Evolutionary conservation across 2,888 invertebrate species (phyloP).

Genomic region (Tipula vernalis): DNA sequence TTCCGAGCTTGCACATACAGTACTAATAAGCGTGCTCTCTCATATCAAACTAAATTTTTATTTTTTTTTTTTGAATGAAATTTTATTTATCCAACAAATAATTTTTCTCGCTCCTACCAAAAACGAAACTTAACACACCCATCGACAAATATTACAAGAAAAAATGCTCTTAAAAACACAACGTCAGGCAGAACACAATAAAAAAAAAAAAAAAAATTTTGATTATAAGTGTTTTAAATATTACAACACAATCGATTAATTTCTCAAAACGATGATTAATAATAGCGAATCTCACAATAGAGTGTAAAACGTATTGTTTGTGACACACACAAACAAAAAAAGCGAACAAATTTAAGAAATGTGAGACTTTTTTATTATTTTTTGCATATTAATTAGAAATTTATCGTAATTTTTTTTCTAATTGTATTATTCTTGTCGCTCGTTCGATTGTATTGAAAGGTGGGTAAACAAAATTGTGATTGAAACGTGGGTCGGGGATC

Average conservation of each 20-base stretch:
- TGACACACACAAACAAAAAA: background rate
- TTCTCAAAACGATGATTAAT: background rate
- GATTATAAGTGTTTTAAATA: background rate
- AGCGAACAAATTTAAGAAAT: background rate
- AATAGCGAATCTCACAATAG: background rate
- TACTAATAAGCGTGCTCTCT: background rate
- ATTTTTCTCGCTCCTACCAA: background rate
- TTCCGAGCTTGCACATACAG: background rate
- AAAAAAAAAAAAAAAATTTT: background rate
- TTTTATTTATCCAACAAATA: background rate
- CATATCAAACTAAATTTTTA: no score
- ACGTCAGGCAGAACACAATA: background rate
- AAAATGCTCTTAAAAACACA: background rate
- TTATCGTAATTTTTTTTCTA: background rate
- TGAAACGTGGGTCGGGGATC: background rate
- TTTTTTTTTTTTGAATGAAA: background rate
- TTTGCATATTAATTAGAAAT: background rate
- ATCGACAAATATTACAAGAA: background rate
- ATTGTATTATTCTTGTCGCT: background rate
- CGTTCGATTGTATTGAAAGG: background rate
- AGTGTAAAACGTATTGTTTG: background rate
- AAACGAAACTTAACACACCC: background rate
- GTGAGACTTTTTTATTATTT: background rate
- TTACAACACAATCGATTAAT: background rate
- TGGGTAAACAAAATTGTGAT: background rate